Evolutionary conservation across 30 jellyfish, hydroid and myxozoan genomes (phyloP).

Genomic region (Hydractinia echinata): DNA sequence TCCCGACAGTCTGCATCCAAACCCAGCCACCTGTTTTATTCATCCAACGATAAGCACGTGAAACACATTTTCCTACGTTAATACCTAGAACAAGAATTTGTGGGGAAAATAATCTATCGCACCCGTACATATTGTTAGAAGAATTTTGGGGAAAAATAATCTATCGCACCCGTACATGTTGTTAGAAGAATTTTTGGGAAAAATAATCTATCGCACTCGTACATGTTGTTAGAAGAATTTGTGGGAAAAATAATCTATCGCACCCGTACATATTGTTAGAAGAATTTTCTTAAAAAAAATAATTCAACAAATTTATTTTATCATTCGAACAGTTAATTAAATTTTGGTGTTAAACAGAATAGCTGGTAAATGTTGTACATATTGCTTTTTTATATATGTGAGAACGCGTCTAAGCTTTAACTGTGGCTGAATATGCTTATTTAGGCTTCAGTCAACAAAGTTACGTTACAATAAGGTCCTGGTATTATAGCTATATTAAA

Average conservation of each 20-base stretch:
- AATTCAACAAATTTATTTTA: no score
- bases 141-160: not conserved
- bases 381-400: no score
- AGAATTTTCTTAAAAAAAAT: not conserved
- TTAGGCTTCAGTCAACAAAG: no score
- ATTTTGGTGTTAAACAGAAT: no score
- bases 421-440: no score
- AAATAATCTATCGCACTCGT: no score
- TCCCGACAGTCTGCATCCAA: slow-evolving; percentile 48
- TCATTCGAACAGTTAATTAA: no score
- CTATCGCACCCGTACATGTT: slow-evolving; percentile 3
- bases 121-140: not conserved
- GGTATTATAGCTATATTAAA: no score
- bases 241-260: not conserved
- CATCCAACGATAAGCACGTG: slow-evolving; percentile 48
- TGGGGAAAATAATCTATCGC: not conserved
- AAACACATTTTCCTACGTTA: slow-evolving; percentile 26
- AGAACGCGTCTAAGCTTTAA: no score
- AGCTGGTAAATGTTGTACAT: no score
- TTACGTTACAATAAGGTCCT: no score
- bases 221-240: not conserved
- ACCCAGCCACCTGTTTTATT: slow-evolving; percentile 56
- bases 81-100: slow-evolving; percentile 18
- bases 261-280: not conserved
- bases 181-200: not conserved